Evolutionary conservation across 1,140 invertebrate genomes (phyloP).

Genomic region (Procambarus clarkii): DNA sequence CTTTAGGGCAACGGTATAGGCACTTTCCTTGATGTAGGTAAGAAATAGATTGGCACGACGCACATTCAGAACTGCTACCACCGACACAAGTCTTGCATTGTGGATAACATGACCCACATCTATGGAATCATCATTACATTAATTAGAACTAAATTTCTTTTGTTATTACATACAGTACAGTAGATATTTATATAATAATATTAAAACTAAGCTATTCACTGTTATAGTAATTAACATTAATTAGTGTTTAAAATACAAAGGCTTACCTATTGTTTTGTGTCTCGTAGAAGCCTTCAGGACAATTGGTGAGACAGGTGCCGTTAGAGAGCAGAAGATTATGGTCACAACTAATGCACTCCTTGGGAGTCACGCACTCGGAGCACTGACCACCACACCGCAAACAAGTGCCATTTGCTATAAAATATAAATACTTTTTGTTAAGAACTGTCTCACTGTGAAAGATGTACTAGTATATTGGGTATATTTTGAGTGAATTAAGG

Average conservation of each 20-base stretch:
- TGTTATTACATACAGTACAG: background rate
- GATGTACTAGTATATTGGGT: too few relatives aligned
- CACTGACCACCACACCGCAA: conserved; percentile 87
- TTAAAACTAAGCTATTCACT: too few relatives aligned
- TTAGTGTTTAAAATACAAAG: background rate
- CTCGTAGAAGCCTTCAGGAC: conserved; percentile 57
- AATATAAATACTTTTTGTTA: background rate
- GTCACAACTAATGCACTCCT: conserved; percentile 37
- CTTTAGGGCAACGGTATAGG: conserved; percentile 55
- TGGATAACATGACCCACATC: conserved; percentile 58
- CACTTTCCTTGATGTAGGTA: conserved; percentile 55
- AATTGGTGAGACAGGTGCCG: conserved; percentile 53
- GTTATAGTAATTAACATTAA: background rate
- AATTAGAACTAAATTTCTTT: background rate
- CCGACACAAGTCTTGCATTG: conserved; percentile 63
- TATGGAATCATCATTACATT: background rate
- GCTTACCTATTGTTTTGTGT: conserved; percentile 52
- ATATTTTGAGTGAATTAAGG: too few relatives aligned
- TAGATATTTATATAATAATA: background rate
- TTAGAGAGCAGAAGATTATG: conserved; percentile 55
- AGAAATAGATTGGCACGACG: conserved; percentile 42
- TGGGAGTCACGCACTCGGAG: conserved; percentile 83
- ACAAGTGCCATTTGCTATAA: conserved; percentile 79
- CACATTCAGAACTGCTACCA: conserved; percentile 36
- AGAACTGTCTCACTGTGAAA: background rate